Conservation (phyloP, 1,140 invertebrate species). For the Drosophila parabipectinata region DNA sequence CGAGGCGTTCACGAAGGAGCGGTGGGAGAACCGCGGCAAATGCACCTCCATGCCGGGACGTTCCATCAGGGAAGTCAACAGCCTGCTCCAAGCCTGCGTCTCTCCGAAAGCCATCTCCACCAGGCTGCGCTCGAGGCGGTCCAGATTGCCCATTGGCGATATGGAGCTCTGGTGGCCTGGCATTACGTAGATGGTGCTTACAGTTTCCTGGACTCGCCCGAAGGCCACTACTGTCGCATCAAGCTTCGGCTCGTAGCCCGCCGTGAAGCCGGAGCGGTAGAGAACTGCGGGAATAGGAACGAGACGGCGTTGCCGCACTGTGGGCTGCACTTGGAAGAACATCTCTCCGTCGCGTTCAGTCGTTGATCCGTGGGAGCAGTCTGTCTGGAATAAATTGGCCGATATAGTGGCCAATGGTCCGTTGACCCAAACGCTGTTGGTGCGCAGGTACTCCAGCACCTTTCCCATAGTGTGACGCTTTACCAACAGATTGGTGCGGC, state of each 20-base stretch:
- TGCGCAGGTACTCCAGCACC: slow-evolving; percentile 90
- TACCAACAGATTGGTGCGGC: slow-evolving; percentile 91
- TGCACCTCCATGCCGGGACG: slow-evolving; percentile 91
- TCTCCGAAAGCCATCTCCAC: slow-evolving; percentile 87
- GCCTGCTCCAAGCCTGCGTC: slow-evolving; percentile 89
- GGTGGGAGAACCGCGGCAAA: slow-evolving; percentile 92
- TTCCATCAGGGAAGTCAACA: slow-evolving; percentile 89
- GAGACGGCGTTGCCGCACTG: slow-evolving; percentile 90
- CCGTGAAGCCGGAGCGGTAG: slow-evolving; percentile 89
- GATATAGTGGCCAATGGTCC: slow-evolving; percentile 91
- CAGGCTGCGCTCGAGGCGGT: slow-evolving; percentile 88
- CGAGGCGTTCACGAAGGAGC: slow-evolving; percentile 91
- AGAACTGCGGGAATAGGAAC: slow-evolving; percentile 92
- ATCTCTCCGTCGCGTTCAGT: slow-evolving; percentile 91
- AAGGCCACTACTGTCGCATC: slow-evolving; percentile 92
- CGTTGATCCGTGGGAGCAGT: slow-evolving; percentile 89
- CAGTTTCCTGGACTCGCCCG: slow-evolving; percentile 88
- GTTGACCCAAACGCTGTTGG: slow-evolving; percentile 88
- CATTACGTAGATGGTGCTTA: slow-evolving; percentile 91
- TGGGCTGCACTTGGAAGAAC: slow-evolving; percentile 92
- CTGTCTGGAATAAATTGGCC: slow-evolving; percentile 92
- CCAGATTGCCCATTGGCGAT: slow-evolving; percentile 90
- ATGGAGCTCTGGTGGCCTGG: slow-evolving; percentile 91
- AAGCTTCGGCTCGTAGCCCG: slow-evolving; percentile 91
- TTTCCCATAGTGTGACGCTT: slow-evolving; percentile 91